Conservation (phyloP, 1,140 invertebrate species). For the Oreohelix idahoensis region DNA sequence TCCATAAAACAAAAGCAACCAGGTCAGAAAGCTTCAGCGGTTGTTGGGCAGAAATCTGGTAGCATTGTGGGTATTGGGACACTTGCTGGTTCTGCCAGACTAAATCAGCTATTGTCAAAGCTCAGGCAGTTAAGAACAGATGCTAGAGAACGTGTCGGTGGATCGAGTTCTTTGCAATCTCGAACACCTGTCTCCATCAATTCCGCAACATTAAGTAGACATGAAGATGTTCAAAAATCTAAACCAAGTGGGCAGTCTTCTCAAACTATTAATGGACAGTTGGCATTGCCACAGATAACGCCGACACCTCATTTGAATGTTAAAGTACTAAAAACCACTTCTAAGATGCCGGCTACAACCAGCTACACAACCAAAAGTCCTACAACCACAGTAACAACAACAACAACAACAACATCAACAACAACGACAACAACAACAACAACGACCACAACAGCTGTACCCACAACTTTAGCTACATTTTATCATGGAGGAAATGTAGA, state of each 20-base stretch:
- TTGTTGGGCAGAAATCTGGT: neutral
- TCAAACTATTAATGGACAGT: too few species aligned
- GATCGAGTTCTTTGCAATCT: too few species aligned
- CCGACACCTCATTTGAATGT: too few species aligned
- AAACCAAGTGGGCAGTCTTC: too few species aligned
- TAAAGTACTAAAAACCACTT: neutral
- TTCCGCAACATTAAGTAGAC: too few species aligned
- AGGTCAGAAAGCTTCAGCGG: neutral
- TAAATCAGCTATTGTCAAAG: neutral
- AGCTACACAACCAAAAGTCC: neutral
- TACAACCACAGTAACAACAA: neutral
- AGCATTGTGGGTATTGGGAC: neutral
- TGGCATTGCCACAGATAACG: too few species aligned
- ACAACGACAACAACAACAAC: neutral
- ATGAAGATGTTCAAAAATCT: too few species aligned
- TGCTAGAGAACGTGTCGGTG: too few species aligned
- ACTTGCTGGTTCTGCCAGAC: neutral
- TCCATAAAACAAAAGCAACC: neutral
- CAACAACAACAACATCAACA: neutral
- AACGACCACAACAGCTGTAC: neutral
- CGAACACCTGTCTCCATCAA: too few species aligned
- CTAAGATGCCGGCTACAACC: neutral
- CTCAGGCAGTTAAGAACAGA: neutral
- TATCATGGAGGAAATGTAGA: neutral
- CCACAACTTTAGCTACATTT: neutral